Evolutionary conservation across 2,888 invertebrate species (phyloP), one percentile per base, ranked within the genome.

Genomic region (Sturmia bella): DNA sequence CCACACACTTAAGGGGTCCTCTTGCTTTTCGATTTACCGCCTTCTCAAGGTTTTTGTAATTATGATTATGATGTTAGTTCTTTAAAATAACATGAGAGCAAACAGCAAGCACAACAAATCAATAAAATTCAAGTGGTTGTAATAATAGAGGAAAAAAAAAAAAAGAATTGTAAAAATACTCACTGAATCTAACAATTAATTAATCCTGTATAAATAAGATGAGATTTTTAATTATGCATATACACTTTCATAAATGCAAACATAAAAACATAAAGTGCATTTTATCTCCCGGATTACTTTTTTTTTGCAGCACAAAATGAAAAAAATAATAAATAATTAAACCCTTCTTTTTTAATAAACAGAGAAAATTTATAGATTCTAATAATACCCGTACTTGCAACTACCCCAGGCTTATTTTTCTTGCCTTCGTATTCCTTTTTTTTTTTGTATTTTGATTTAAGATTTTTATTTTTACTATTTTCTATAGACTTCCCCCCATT

Each of bases 341-440:
- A 78, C 74, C 82, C 82, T 64, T 73, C 52, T 66, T 70, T 70
- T 75, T 69, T 66, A 66, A 64, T 63, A 64, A 81, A 48, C 64
- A 66, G 59, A 69, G 68, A 72, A 69, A 82, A 70, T 82, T 78
- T 74, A 82, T 82, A 75, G 82, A 82, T 82, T 82, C 82, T 82
- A 82, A 82, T 82, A 82, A 82, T 82, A 82, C 69, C 52, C 57
- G 43, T 63, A 52, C 81, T 64, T 39, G 59, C 57, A 82, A 54
- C 54, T 74, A 78, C 82, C 82, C 82, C 70, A 72, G 69, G 64
- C 68, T 61, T 41, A 54, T 63, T 69, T 54, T 66, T 68, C 61
- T 61, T 69, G 17, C 15, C 61, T 54, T 69, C 61, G 63, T 50
- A 27, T 68, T 45, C 32, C 19, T 57, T 43, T 27, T 43, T 56